These are phyloP conservation scores for Melitaea athalia DNA, from an alignment of 2,888 invertebrate genomes.

Conservation along the genomic window DNA sequence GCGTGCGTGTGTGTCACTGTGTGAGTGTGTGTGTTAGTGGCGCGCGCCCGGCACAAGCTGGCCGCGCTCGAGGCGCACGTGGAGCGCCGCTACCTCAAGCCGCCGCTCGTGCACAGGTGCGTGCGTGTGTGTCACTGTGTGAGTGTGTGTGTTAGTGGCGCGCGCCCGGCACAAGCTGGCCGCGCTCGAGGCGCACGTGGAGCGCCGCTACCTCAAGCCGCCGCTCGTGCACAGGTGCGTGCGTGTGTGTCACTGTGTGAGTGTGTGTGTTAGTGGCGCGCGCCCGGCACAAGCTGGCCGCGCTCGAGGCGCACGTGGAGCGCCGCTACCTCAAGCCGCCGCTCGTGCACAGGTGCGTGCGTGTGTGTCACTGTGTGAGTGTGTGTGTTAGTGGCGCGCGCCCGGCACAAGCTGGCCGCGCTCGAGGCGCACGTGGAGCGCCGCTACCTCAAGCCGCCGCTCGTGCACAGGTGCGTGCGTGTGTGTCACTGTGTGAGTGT, in stretches of 20 bases:
- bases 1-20: slow-evolving; percentile 32
- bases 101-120: slow-evolving; percentile 89
- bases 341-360: slow-evolving; percentile 83
- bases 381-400: slow-evolving; percentile 75
- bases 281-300: slow-evolving; percentile 87
- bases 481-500: neutral
- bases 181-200: slow-evolving; percentile 94
- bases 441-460: slow-evolving; percentile 95
- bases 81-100: slow-evolving; percentile 95
- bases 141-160: slow-evolving; percentile 64
- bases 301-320: slow-evolving; percentile 95
- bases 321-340: slow-evolving; percentile 96
- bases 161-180: slow-evolving; percentile 87
- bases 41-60: slow-evolving; percentile 86
- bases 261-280: slow-evolving; percentile 69
- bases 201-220: slow-evolving; percentile 95
- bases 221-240: slow-evolving; percentile 87
- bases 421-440: slow-evolving; percentile 96
- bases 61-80: slow-evolving; percentile 93
- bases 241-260: neutral
- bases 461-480: slow-evolving; percentile 82
- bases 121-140: neutral
- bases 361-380: neutral
- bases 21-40: slow-evolving; percentile 60
- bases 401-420: slow-evolving; percentile 87